A percentile compares a stretch with the other conserved stretches of the same genome.
Evolutionary conservation across 2,888 invertebrate species (phyloP).

Genomic region (Empis livida): DNA sequence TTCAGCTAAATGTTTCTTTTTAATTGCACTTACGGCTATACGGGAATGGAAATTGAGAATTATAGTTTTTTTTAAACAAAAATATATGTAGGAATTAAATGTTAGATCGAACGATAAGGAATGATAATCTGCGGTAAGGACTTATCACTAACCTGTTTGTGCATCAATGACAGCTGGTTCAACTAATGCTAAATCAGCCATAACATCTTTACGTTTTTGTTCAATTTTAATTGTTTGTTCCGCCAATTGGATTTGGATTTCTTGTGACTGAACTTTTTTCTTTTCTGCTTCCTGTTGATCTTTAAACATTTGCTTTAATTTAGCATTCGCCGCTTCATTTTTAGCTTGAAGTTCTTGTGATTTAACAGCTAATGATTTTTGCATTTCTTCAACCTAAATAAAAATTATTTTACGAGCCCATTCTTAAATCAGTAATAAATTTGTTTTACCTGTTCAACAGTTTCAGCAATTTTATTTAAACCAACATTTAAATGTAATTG

Average conservation of each 20-base stretch:
- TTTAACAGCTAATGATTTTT: slow-evolving; percentile 95
- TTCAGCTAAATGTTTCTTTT: slow-evolving; percentile 91
- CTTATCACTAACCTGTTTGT: slow-evolving; percentile 64
- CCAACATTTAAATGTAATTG: slow-evolving; percentile 98
- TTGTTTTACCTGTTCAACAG: slow-evolving; percentile 74
- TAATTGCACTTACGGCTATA: slow-evolving; percentile 84
- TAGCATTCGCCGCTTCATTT: slow-evolving; percentile 98
- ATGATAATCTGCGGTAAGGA: background rate
- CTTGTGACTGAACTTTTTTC: slow-evolving; percentile 95
- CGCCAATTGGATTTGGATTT: slow-evolving; percentile 74
- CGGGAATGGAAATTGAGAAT: background rate
- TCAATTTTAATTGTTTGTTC: slow-evolving; percentile 89
- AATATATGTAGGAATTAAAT: background rate
- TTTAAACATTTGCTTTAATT: slow-evolving; percentile 97
- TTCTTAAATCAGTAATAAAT: too few species aligned
- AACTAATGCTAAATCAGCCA: slow-evolving; percentile 92
- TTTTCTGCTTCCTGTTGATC: slow-evolving; percentile 99
- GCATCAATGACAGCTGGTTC: slow-evolving; percentile 99
- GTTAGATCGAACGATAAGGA: too few species aligned
- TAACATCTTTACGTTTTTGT: slow-evolving; percentile 86
- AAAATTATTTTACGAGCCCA: too few species aligned
- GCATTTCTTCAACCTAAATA: slow-evolving; percentile 89
- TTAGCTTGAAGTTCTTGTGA: slow-evolving; percentile 90
- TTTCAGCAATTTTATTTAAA: slow-evolving; percentile 96
- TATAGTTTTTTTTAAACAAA: background rate